These are phyloP conservation scores for Halictus ligatus DNA, from an alignment of 2,888 invertebrate genomes.

Conservation along the genomic window DNA sequence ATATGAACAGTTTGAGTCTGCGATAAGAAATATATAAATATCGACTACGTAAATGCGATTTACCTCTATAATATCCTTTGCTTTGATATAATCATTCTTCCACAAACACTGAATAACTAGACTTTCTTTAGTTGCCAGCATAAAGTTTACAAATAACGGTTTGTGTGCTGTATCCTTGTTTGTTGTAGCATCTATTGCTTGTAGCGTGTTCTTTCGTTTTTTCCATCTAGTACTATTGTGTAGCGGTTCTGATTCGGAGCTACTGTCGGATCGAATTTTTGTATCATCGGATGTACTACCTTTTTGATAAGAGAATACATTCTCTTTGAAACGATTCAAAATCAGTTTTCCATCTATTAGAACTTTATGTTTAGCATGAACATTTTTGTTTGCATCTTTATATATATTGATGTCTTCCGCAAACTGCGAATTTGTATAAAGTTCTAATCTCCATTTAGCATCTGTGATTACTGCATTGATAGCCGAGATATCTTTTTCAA, in stretches of 20 bases:
- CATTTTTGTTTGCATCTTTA: slow-evolving; percentile 19
- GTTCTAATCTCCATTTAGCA: slow-evolving; percentile 90
- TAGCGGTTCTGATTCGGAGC: slow-evolving; percentile 80
- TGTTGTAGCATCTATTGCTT: slow-evolving; percentile 79
- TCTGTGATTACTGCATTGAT: slow-evolving; percentile 85
- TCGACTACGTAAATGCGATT: slow-evolving; percentile 65
- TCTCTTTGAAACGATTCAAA: slow-evolving; percentile 61
- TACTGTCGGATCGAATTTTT: slow-evolving; percentile 71
- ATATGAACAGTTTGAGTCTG: slow-evolving; percentile 86
- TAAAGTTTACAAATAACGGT: slow-evolving; percentile 87
- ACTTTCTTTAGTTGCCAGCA: slow-evolving; percentile 91
- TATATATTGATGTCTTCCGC: slow-evolving; percentile 80
- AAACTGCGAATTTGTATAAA: slow-evolving; percentile 87
- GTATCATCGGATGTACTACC: slow-evolving; percentile 73
- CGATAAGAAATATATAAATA: slow-evolving; percentile 85
- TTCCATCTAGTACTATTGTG: slow-evolving; percentile 83
- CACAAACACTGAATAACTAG: slow-evolving; percentile 91
- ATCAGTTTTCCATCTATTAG: slow-evolving; percentile 66
- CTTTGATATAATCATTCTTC: slow-evolving; percentile 90
- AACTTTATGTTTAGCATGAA: neutral
- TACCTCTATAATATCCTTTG: slow-evolving; percentile 93
- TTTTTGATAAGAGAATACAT: slow-evolving; percentile 73
- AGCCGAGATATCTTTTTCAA: slow-evolving; percentile 27
- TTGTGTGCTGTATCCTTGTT: slow-evolving; percentile 79
- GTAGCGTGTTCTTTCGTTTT: slow-evolving; percentile 78